phyloP scores from a whole-genome alignment of 2,888 invertebrate species.

The Zaprionus lineosus region DNA sequence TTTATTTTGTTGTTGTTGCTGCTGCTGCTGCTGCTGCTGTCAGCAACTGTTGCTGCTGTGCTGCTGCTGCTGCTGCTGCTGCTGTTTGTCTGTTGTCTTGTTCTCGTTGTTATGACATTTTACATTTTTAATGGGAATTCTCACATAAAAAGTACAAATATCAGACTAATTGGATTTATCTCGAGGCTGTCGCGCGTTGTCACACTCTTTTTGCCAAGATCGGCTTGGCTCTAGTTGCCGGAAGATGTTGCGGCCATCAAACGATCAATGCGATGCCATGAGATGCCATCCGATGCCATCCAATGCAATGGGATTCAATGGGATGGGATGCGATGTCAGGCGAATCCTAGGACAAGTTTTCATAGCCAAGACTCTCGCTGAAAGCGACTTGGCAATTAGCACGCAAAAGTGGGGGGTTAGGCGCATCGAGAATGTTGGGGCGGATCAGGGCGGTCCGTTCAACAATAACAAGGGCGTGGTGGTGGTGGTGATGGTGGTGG shows the following conservation, averaged over 20 bases:
- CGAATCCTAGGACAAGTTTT: conserved; percentile 42
- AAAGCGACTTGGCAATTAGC: conserved; percentile 63
- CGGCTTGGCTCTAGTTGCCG: conserved; percentile 60
- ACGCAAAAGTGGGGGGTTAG: neutral
- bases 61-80: conserved; percentile 39
- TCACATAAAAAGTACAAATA: conserved; percentile 83
- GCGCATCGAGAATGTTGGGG: no score
- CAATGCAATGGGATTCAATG: no score
- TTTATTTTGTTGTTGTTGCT: conserved; percentile 18
- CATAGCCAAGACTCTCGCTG: conserved; percentile 8
- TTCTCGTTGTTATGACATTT: conserved; percentile 75
- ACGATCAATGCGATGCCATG: no score
- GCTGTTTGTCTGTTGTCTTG: conserved; percentile 66
- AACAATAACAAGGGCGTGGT: neutral
- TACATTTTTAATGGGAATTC: conserved; percentile 81
- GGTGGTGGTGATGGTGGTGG: neutral
- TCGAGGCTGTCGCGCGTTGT: conserved; percentile 77
- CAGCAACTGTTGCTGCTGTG: conserved; percentile 37
- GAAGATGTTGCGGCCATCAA: conserved; percentile 63
- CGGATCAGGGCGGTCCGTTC: no score
- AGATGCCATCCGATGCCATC: no score
- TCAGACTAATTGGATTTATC: conserved; percentile 83
- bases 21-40: conserved; percentile 1
- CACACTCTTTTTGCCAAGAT: conserved; percentile 69
- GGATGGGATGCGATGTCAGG: neutral